A percentile compares a stretch with the other conserved stretches of the same genome.
phyloP scores from a whole-genome alignment of 2,888 invertebrate species.

The Ormia ochracea region DNA sequence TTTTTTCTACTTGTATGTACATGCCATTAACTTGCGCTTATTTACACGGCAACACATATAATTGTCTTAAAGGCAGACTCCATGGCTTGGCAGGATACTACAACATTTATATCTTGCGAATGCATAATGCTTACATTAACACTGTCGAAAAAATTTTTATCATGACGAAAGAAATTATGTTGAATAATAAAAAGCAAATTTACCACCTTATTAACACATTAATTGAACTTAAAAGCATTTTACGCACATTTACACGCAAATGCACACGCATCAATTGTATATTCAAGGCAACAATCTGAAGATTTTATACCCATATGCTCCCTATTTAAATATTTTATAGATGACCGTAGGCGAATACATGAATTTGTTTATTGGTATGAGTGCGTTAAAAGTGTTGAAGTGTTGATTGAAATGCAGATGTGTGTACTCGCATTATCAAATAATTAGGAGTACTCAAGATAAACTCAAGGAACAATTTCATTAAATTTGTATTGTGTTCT shows the following conservation, averaged over 20 bases:
- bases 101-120: conserved; percentile 6
- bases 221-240: conserved; percentile 53
- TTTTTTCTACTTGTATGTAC: neutral
- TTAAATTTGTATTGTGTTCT: too few relatives aligned
- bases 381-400: conserved; percentile 4
- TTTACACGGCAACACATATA: conserved; percentile 23
- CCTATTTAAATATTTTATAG: conserved; percentile 40
- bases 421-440: too few relatives aligned
- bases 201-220: conserved; percentile 55
- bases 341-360: neutral
- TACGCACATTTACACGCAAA: conserved; percentile 23
- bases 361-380: neutral
- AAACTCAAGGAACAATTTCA: neutral
- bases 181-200: conserved; percentile 53
- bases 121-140: conserved; percentile 27
- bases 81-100: neutral
- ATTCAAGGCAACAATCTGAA: neutral
- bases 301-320: neutral
- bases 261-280: neutral
- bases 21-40: conserved; percentile 31
- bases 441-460: neutral
- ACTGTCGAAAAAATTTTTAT: conserved; percentile 7
- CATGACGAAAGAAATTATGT: conserved; percentile 31
- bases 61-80: neutral
- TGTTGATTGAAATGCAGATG: conserved; percentile 19